These are phyloP conservation scores for Pachypeltis micranthus DNA, from an alignment of 1,140 invertebrate genomes.

Conservation along the genomic window DNA sequence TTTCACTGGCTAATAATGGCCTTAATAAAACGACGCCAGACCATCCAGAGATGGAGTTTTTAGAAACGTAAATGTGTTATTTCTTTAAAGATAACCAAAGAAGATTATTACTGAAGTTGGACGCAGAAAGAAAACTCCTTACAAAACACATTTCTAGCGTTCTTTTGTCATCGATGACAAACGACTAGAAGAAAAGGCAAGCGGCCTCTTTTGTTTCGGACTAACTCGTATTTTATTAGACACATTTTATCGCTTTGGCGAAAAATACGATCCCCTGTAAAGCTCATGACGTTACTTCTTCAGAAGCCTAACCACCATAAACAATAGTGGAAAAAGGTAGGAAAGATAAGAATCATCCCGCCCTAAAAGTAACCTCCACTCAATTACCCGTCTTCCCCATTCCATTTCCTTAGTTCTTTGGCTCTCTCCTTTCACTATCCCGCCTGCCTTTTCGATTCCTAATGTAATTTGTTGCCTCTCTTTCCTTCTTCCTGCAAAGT, in stretches of 20 bases:
- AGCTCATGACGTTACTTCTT: neutral
- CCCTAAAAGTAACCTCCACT: neutral
- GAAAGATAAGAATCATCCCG: neutral
- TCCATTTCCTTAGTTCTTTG: neutral
- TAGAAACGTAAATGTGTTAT: too few relatives aligned
- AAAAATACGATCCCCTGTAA: neutral
- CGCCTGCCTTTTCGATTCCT: neutral
- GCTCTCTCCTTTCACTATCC: too few relatives aligned
- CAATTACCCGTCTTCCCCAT: neutral
- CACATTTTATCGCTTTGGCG: neutral
- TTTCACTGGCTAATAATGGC: too few relatives aligned
- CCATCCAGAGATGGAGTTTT: too few relatives aligned
- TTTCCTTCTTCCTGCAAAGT: neutral
- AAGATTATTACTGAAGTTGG: too few relatives aligned
- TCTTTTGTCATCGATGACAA: neutral
- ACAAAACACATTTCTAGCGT: too few relatives aligned
- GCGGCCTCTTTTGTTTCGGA: neutral
- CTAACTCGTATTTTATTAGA: neutral
- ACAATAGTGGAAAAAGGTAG: neutral
- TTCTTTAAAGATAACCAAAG: too few relatives aligned
- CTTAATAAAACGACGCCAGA: too few relatives aligned
- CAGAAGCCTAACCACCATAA: neutral
- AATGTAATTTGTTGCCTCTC: neutral
- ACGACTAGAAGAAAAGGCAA: too few relatives aligned
- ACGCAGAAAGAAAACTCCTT: too few relatives aligned